A percentile compares a stretch with the other conserved stretches of the same genome.
phyloP scores from a whole-genome alignment of 2,888 invertebrate species.

The Leptura quadrifasciata region DNA sequence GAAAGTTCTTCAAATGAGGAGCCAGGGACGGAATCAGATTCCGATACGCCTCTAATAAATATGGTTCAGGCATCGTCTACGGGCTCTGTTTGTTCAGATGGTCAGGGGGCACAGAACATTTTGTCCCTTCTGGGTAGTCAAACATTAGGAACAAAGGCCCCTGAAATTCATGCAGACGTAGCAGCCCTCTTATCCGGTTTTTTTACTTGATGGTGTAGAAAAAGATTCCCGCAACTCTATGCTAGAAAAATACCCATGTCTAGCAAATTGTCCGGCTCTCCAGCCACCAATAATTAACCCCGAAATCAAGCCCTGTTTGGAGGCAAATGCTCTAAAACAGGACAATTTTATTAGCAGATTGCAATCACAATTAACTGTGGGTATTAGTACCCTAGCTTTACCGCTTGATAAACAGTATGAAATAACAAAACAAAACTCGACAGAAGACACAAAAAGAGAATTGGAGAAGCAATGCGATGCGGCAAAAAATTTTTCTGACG shows the following conservation, averaged over 20 bases:
- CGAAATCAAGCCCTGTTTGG: conserved; percentile 41
- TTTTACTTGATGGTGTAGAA: conserved; percentile 35
- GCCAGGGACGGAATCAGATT: conserved; percentile 1
- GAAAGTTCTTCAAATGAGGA: conserved; percentile 12
- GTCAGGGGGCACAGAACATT: neutral
- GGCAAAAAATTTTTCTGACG: neutral
- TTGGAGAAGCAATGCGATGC: conserved; percentile 5
- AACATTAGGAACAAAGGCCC: conserved; percentile 32
- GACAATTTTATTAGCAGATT: conserved; percentile 38
- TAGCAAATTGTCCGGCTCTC: conserved; percentile 42
- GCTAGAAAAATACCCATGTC: conserved; percentile 37
- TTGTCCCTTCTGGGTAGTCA: neutral
- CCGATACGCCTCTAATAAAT: neutral
- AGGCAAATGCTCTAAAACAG: conserved; percentile 31
- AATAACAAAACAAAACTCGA: conserved; percentile 35
- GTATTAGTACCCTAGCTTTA: conserved; percentile 41
- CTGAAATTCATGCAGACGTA: conserved; percentile 38
- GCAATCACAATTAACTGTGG: conserved; percentile 39
- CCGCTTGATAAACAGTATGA: conserved; percentile 40
- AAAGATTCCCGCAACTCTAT: conserved; percentile 40
- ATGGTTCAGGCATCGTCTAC: conserved; percentile 1
- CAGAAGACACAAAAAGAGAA: conserved; percentile 36
- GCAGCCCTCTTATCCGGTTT: conserved; percentile 28
- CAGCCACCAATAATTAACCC: conserved; percentile 42
- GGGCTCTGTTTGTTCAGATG: neutral